These are phyloP conservation scores for Nineta flava DNA, from an alignment of 2,888 invertebrate species.

Conservation along the genomic window DNA sequence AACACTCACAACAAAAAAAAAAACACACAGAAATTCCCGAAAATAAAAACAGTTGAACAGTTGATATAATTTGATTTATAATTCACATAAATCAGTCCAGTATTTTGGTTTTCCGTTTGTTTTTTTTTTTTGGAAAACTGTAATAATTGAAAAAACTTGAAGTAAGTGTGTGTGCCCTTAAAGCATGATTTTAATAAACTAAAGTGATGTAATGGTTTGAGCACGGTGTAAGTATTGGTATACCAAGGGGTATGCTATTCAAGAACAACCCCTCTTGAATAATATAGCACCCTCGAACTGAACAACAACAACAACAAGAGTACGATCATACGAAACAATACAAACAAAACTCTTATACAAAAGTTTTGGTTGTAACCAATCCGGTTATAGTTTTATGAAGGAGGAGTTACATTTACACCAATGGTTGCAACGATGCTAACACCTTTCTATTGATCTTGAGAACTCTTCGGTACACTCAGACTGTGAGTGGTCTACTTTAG, in stretches of 20 bases:
- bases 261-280: slow-evolving; percentile 10
- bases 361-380: too few relatives aligned
- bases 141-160: background rate
- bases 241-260: background rate
- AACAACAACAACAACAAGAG: too few relatives aligned
- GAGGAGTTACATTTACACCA: slow-evolving; percentile 22
- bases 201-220: background rate
- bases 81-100: too few relatives aligned
- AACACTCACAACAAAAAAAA: background rate
- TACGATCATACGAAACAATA: too few relatives aligned
- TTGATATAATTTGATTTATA: too few relatives aligned
- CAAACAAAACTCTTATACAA: too few relatives aligned
- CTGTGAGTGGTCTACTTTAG: background rate
- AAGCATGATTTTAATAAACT: background rate
- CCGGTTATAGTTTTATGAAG: slow-evolving; percentile 15
- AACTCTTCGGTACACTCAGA: background rate
- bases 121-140: too few relatives aligned
- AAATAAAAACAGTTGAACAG: too few relatives aligned
- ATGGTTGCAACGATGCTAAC: slow-evolving; percentile 14
- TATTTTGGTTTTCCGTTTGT: background rate
- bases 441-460: slow-evolving; percentile 11
- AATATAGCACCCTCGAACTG: slow-evolving; percentile 10
- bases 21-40: background rate
- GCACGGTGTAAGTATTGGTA: background rate
- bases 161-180: background rate